These are phyloP conservation scores for Scolopax mira DNA, from an alignment of 2,113 vertebrate genomes.

Conservation along the genomic window DNA sequence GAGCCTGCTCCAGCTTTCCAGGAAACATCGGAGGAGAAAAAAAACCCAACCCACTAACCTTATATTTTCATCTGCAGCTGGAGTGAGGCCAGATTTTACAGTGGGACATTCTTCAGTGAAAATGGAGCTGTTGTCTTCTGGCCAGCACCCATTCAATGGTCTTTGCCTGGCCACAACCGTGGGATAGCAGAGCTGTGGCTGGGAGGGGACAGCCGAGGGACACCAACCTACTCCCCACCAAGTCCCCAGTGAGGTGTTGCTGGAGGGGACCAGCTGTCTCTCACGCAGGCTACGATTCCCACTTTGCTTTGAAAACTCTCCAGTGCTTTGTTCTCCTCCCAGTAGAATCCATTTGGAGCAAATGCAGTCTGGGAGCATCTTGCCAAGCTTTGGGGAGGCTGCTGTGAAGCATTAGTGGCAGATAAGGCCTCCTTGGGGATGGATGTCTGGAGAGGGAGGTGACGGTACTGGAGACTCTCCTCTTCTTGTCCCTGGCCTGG, in stretches of 20 bases:
- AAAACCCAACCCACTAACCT: not conserved
- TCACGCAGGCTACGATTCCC: fast-evolving
- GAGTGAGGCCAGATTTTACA: not conserved
- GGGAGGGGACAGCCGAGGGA: not conserved
- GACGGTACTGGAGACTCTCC: fast-evolving
- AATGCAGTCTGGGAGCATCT: slow-evolving; percentile 22
- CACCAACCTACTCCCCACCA: not conserved
- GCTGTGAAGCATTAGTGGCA: not conserved
- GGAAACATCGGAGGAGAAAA: not conserved
- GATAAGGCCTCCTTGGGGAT: not conserved
- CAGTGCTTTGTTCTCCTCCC: slow-evolving; percentile 44
- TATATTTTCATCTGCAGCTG: slow-evolving; percentile 3
- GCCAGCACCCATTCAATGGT: not conserved
- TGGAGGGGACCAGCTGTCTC: not conserved
- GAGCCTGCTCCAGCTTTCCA: not conserved
- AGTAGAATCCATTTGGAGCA: slow-evolving; percentile 60
- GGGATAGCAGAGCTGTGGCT: not conserved
- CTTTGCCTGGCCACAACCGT: fast-evolving
- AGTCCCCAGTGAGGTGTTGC: not conserved
- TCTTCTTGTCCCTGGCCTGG: not conserved
- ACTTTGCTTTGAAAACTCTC: slow-evolving; percentile 31
- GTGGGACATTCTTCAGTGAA: not conserved
- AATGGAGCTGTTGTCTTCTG: not conserved
- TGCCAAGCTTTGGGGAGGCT: slow-evolving; percentile 49
- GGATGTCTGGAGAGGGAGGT: not conserved